Conservation (phyloP, 2,797 vertebrate species). For the Geotria australis region DNA sequence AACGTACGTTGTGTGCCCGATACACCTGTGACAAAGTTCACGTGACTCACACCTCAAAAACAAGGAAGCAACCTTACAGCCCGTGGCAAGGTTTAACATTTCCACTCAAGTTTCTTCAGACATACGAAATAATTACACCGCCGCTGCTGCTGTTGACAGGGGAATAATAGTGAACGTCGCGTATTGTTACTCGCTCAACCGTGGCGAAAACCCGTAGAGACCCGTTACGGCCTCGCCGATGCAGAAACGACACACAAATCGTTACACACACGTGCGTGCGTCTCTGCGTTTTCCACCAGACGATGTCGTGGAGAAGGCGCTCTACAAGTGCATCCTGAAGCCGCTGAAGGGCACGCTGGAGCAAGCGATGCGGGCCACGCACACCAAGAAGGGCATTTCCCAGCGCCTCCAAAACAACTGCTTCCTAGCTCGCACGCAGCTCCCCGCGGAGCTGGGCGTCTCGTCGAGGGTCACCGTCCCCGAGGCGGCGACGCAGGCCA, state of each 20-base stretch:
- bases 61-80: too few relatives aligned
- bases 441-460: constrained; percentile 58
- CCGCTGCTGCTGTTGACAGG: too few relatives aligned
- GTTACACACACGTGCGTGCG: background rate
- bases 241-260: background rate
- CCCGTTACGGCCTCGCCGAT: background rate
- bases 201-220: background rate
- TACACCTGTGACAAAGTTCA: too few relatives aligned
- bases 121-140: too few relatives aligned
- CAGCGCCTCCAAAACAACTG: constrained; percentile 43
- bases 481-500: constrained; percentile 49
- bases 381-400: constrained; percentile 39
- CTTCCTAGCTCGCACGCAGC: constrained; percentile 41
- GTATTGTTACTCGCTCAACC: too few relatives aligned
- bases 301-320: constrained; percentile 73
- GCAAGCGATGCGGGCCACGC: constrained; percentile 41
- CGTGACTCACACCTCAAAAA: too few relatives aligned
- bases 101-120: too few relatives aligned
- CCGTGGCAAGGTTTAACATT: too few relatives aligned
- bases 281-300: constrained; percentile 17
- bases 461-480: constrained; percentile 35
- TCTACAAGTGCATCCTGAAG: constrained; percentile 94
- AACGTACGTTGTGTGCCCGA: too few relatives aligned
- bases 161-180: too few relatives aligned
- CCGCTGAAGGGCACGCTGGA: constrained; percentile 53